These are phyloP conservation scores for Dysmachus trigonus DNA, from an alignment of 2,888 invertebrate genomes.

Conservation along the genomic window DNA sequence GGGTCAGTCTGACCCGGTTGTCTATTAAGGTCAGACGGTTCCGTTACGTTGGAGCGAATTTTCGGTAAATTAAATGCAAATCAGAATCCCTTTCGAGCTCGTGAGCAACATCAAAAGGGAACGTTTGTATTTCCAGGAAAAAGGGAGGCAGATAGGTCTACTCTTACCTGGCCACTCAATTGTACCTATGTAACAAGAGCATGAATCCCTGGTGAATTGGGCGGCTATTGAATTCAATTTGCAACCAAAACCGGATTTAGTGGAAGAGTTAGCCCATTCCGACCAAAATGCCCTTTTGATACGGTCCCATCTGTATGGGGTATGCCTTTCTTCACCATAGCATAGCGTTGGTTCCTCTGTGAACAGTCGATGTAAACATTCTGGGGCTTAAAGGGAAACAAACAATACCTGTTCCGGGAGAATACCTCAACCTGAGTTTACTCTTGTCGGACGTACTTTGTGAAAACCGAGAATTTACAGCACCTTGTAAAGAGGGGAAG, in stretches of 20 bases:
- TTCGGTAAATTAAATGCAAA: slow-evolving; percentile 32
- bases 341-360: background rate
- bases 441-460: background rate
- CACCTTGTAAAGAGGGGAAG: background rate
- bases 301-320: background rate
- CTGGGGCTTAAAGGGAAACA: background rate
- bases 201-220: background rate
- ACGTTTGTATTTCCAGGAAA: background rate
- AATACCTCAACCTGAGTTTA: background rate
- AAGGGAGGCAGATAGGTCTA: background rate
- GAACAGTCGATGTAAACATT: background rate
- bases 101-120: slow-evolving; percentile 21
- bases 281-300: slow-evolving; percentile 17
- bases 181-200: slow-evolving; percentile 1
- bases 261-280: background rate
- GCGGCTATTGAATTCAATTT: slow-evolving; percentile 20
- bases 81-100: slow-evolving; percentile 13
- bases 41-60: background rate
- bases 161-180: slow-evolving; percentile 9
- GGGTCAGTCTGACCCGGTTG: slow-evolving; percentile 7
- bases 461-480: background rate
- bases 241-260: slow-evolving; percentile 16
- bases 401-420: background rate
- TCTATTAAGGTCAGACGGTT: slow-evolving; percentile 22
- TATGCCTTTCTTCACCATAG: background rate